A percentile compares a stretch with the other conserved stretches of the same genome.
phyloP scores from a whole-genome alignment of 37 sponge, comb jelly and placozoan species.

The Aphrocallistes beatrix region DNA sequence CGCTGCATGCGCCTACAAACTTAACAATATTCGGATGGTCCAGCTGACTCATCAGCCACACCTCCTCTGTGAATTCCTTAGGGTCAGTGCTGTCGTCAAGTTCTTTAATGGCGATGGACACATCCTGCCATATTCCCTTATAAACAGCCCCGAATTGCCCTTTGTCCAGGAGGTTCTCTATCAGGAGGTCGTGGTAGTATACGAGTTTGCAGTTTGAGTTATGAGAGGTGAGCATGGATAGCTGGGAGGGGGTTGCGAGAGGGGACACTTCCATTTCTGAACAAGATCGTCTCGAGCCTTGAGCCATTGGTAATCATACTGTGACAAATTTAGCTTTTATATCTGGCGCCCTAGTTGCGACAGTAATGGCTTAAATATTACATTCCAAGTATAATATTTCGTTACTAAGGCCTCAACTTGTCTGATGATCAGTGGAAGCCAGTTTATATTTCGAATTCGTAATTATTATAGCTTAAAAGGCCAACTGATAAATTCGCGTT shows the following conservation, averaged over 20 bases:
- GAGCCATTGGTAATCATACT: not conserved
- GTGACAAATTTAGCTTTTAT: too few relatives aligned
- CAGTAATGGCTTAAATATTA: too few relatives aligned
- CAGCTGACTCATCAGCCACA: not conserved
- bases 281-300: not conserved
- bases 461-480: too few relatives aligned
- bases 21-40: not conserved
- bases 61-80: not conserved
- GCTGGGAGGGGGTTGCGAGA: not conserved
- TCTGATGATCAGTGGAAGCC: too few relatives aligned
- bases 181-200: not conserved
- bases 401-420: too few relatives aligned
- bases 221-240: not conserved
- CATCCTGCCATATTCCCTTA: not conserved
- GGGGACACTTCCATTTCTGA: not conserved
- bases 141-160: not conserved
- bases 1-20: not conserved
- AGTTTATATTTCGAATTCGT: too few relatives aligned
- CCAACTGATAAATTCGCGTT: too few relatives aligned
- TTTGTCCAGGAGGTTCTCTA: conserved; percentile 9
- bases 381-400: too few relatives aligned
- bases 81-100: conserved; percentile 4
- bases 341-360: too few relatives aligned
- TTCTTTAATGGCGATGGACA: not conserved
- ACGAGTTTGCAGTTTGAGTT: not conserved